These are phyloP conservation scores for Cariama cristata DNA, from an alignment of 2,113 vertebrate species.

Conservation along the genomic window DNA sequence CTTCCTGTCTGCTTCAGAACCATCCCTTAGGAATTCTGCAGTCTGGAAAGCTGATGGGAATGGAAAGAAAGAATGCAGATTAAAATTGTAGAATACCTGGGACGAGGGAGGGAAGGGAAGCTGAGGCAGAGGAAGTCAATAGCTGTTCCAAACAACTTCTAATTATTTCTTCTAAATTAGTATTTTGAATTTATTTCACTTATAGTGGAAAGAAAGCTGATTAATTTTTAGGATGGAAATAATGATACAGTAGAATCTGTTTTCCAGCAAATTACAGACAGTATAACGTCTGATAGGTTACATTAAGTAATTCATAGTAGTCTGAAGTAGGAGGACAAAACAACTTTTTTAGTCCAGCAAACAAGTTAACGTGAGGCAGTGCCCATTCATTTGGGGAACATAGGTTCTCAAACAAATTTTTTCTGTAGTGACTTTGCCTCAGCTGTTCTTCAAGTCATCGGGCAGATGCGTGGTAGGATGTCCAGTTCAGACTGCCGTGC, in stretches of 20 bases:
- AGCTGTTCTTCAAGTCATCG: not conserved
- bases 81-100: not conserved
- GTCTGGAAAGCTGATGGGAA: not conserved
- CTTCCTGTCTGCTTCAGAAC: not conserved
- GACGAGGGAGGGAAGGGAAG: not conserved
- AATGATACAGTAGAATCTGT: not conserved
- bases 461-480: not conserved
- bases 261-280: not conserved
- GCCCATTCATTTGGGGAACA: rapidly evolving
- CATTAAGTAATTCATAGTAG: not conserved
- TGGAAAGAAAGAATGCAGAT: not conserved
- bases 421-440: not conserved
- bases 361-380: not conserved
- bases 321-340: not conserved
- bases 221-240: not conserved
- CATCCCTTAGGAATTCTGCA: not conserved
- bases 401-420: not conserved
- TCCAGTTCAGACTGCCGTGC: not conserved
- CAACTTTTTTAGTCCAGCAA: not conserved
- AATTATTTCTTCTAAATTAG: not conserved
- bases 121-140: not conserved
- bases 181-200: not conserved
- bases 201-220: not conserved
- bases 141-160: not conserved
- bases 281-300: not conserved